phyloP scores from a whole-genome alignment of 1,140 invertebrate species.

The Zaprionus vittiger region DNA sequence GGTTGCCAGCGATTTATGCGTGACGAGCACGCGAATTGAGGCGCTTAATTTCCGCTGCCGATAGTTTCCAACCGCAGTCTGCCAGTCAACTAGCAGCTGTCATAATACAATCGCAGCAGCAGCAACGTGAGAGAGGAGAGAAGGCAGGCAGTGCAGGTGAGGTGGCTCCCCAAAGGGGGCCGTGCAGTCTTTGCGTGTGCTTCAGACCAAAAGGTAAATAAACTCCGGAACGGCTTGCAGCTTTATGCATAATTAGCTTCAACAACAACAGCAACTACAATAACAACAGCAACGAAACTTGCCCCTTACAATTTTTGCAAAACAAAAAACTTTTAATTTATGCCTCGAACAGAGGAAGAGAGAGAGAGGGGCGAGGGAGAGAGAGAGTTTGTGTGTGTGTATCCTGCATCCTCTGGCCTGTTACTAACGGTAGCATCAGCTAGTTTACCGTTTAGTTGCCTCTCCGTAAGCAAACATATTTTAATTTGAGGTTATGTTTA shows the following conservation, averaged over 20 bases:
- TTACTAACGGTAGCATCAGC: slow-evolving; percentile 17
- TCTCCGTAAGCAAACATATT: slow-evolving; percentile 72
- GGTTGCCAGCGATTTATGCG: slow-evolving; percentile 57
- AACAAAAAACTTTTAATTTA: slow-evolving; percentile 74
- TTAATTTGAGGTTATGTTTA: slow-evolving; percentile 81
- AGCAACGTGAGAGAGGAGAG: neutral
- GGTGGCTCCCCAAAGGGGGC: neutral
- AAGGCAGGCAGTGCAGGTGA: neutral
- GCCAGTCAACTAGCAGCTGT: slow-evolving; percentile 61
- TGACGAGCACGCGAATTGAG: slow-evolving; percentile 69
- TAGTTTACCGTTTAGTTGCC: slow-evolving; percentile 59
- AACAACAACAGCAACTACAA: slow-evolving; percentile 20
- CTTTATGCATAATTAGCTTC: slow-evolving; percentile 79
- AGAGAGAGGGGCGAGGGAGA: too few relatives aligned
- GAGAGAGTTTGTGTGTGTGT: slow-evolving; percentile 5
- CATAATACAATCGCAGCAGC: slow-evolving; percentile 50
- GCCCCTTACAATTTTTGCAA: slow-evolving; percentile 43
- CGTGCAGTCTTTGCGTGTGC: slow-evolving; percentile 40
- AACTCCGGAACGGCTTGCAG: slow-evolving; percentile 43
- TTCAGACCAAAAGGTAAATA: slow-evolving; percentile 74
- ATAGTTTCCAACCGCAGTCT: slow-evolving; percentile 56
- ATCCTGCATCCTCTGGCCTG: slow-evolving; percentile 16
- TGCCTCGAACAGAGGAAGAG: slow-evolving; percentile 45
- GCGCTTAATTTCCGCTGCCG: slow-evolving; percentile 76
- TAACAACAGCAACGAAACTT: slow-evolving; percentile 47